Evolutionary conservation across 2,888 invertebrate species (phyloP).

Genomic region (Iphiclides podalirius): DNA sequence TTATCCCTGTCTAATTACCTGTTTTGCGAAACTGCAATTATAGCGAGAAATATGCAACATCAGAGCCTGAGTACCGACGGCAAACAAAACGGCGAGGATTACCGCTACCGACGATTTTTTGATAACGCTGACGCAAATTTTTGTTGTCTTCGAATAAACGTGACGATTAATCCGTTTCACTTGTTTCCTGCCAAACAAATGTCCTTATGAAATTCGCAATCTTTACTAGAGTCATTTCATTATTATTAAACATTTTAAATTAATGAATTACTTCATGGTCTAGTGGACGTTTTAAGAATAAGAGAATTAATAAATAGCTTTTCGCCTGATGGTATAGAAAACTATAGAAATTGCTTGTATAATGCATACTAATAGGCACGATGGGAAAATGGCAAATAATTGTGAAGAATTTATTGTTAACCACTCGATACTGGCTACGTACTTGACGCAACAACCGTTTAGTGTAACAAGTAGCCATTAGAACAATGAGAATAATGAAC

Average conservation of each 20-base stretch:
- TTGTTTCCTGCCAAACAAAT: too few relatives aligned
- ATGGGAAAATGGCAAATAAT: slow-evolving; percentile 36
- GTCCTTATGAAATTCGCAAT: too few relatives aligned
- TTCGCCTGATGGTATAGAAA: too few relatives aligned
- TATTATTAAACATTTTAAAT: too few relatives aligned
- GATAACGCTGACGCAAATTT: slow-evolving; percentile 38
- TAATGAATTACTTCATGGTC: too few relatives aligned
- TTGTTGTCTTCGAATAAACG: slow-evolving; percentile 5
- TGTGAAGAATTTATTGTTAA: slow-evolving; percentile 47
- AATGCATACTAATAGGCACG: slow-evolving; percentile 26
- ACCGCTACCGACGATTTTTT: slow-evolving; percentile 39
- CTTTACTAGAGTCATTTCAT: too few relatives aligned
- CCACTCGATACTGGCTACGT: slow-evolving; percentile 38
- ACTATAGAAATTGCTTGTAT: too few relatives aligned
- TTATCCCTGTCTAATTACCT: slow-evolving; percentile 73
- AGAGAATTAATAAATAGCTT: too few relatives aligned
- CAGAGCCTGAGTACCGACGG: slow-evolving; percentile 55
- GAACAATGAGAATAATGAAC: slow-evolving; percentile 68
- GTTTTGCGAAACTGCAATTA: slow-evolving; percentile 69
- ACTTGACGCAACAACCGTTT: slow-evolving; percentile 50
- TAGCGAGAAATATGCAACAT: slow-evolving; percentile 49
- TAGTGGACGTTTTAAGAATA: too few relatives aligned
- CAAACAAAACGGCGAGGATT: slow-evolving; percentile 39
- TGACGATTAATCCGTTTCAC: neutral
- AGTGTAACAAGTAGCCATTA: slow-evolving; percentile 45